Evolutionary conservation across 2,113 vertebrate species (phyloP).

Genomic region (Rhadina sibilatrix): DNA sequence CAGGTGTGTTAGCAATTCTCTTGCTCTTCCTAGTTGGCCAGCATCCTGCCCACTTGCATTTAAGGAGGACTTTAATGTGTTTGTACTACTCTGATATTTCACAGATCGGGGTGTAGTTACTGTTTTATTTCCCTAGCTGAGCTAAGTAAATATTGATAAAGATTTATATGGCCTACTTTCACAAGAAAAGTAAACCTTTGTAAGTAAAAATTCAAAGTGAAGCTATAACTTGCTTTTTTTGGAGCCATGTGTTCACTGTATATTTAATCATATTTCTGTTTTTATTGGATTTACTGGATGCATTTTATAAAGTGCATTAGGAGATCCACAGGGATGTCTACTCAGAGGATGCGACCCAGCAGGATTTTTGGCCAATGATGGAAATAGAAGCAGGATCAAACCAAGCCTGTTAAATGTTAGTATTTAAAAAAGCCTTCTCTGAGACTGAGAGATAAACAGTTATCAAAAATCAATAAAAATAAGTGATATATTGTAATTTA

Average conservation of each 20-base stretch:
- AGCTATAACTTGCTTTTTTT: not conserved
- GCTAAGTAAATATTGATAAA: slow-evolving; percentile 16
- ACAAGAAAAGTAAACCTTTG: slow-evolving; percentile 26
- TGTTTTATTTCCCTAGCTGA: slow-evolving; percentile 10
- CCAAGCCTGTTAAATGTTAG: not conserved
- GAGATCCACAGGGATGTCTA: not conserved
- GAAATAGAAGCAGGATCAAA: not conserved
- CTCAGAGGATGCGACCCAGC: not conserved
- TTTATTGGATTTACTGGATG: not conserved
- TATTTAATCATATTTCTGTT: slow-evolving; percentile 4
- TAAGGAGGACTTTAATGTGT: not conserved
- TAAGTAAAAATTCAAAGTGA: slow-evolving; percentile 1
- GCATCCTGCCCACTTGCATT: not conserved
- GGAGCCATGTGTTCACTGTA: not conserved
- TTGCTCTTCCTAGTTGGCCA: not conserved
- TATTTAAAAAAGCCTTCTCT: not conserved
- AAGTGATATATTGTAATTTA: not conserved
- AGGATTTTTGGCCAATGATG: not conserved
- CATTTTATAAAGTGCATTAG: slow-evolving; percentile 18
- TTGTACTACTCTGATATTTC: not conserved
- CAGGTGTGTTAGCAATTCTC: not conserved
- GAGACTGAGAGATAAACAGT: not conserved
- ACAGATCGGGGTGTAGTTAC: not conserved
- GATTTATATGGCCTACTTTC: not conserved
- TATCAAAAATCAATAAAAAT: not conserved